A percentile compares a stretch with the other conserved stretches of the same genome.
Conservation (phyloP, 2,113 vertebrate species). For the Crocuta crocuta region DNA sequence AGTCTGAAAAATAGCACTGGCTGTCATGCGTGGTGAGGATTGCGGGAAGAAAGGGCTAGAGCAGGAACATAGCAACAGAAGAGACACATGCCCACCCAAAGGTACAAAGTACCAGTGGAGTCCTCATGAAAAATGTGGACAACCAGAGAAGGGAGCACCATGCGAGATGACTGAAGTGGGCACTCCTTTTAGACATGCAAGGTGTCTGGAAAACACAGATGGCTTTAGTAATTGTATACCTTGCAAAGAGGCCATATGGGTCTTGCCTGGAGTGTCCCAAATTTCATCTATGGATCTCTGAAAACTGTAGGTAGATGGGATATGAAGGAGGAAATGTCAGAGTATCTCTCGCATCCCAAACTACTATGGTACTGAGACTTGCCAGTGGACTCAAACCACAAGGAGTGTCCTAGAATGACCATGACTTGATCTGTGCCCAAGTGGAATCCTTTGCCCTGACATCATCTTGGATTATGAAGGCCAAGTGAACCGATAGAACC, state of each 20-base stretch:
- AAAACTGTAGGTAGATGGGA: not conserved
- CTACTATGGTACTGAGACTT: not conserved
- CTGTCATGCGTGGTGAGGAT: not conserved
- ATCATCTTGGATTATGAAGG: not conserved
- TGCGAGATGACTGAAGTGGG: not conserved
- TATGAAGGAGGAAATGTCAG: not conserved
- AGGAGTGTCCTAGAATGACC: not conserved
- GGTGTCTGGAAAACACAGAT: not conserved
- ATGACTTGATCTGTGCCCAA: not conserved
- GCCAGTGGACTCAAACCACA: not conserved
- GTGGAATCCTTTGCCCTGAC: not conserved
- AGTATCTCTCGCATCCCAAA: not conserved
- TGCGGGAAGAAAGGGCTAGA: not conserved
- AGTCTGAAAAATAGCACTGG: not conserved
- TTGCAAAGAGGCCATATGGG: not conserved
- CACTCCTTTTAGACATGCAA: not conserved
- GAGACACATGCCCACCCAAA: not conserved
- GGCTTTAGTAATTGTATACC: not conserved
- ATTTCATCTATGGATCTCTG: not conserved
- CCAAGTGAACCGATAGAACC: not conserved
- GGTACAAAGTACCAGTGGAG: no score
- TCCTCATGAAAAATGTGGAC: not conserved
- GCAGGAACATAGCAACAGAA: not conserved
- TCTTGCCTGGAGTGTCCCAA: not conserved
- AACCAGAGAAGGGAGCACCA: not conserved